These are phyloP conservation scores for Lepus townsendii DNA, from an alignment of 2,797 vertebrate genomes.

Conservation along the genomic window DNA sequence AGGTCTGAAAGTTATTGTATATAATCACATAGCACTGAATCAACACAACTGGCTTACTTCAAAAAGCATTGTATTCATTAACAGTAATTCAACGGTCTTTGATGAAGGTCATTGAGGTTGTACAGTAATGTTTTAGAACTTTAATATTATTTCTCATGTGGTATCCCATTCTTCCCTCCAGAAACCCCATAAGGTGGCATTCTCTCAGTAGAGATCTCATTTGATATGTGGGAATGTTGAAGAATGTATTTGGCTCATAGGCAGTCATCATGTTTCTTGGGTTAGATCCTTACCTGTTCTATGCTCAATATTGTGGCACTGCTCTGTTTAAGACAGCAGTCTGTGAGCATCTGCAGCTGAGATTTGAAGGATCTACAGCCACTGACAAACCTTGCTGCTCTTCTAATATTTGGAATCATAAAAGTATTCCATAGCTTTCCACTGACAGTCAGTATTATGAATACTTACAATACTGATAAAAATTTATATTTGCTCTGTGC, in stretches of 20 bases:
- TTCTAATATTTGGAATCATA: constrained; percentile 33
- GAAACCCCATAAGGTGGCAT: background rate
- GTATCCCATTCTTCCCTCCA: background rate
- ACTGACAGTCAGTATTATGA: constrained; percentile 80
- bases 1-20: background rate
- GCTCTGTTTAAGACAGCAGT: background rate
- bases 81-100: background rate
- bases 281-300: background rate
- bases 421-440: constrained; percentile 66
- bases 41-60: background rate
- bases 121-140: background rate
- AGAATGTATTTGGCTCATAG: background rate
- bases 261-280: background rate
- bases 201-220: background rate
- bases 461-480: constrained; percentile 86
- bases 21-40: background rate
- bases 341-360: background rate
- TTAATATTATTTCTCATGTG: background rate
- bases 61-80: background rate
- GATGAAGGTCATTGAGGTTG: background rate
- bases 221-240: background rate
- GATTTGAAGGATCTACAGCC: background rate
- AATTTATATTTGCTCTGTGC: constrained; percentile 87
- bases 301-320: background rate
- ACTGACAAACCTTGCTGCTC: background rate